Evolutionary conservation across 2,797 vertebrate species (phyloP), one percentile per base, ranked within the genome.

Genomic region (Picus viridis): DNA sequence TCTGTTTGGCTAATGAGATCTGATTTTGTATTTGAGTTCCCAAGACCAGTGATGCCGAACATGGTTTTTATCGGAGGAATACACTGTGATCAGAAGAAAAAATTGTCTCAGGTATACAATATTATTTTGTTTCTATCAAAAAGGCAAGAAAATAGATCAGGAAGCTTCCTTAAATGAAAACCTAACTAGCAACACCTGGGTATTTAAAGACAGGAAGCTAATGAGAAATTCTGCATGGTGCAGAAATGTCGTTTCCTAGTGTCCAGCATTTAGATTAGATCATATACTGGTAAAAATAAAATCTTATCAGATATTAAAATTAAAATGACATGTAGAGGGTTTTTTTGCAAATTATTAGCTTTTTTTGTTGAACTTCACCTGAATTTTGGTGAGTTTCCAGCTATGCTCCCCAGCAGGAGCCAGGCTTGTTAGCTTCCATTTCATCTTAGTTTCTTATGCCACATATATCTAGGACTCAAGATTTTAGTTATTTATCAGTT

Each of bases 41-140:
- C 96, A 0, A 97, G 96, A 16, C 98, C 98, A 0, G 64, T 98
- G 76, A 99, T 99, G 98, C 98, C 98, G 30, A 99, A 98, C 61
- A 94, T 98, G 86, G 56, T 98, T 39, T 96, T 98, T n/a, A 97
- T 98, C 3, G 98, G 98, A 22, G 99, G 98, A 29, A 98, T 99
- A 72, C 98, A 98, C 96, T 99, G 98, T 94, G 74, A 61, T 12
- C 57, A 97, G 81, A 98, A 91, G 93, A 97, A 97, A 53, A 91
- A 64, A 2, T 77, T 96, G 8, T 54, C 92, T 65, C 80, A 94
- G 86, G 83, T 95, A 91, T 23, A 12, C 51, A 11, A 20, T 47
- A 79, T 63, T 47, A 4, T 26, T 58, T 32, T 1, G 23, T 72
- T 79, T 76, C 69, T 34, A 30, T 20, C 41, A 29, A 67, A 92